These are phyloP conservation scores for Zosterops lateralis DNA, from an alignment of 2,113 vertebrate genomes.

Conservation along the genomic window DNA sequence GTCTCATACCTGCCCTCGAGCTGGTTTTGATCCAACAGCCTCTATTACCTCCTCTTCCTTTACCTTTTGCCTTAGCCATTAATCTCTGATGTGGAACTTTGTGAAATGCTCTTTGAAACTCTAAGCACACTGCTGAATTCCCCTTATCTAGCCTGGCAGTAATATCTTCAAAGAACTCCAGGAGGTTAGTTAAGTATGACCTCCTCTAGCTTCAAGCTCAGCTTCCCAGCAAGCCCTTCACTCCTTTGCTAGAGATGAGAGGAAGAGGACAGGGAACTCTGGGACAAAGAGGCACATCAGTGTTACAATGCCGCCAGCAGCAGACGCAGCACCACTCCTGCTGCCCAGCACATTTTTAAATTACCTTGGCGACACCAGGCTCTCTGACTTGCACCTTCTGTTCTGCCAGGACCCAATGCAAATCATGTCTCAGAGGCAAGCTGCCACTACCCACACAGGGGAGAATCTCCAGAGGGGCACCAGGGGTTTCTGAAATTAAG, in stretches of 20 bases:
- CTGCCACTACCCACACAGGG: background rate
- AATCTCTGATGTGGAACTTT: conserved; percentile 65
- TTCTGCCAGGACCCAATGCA: background rate
- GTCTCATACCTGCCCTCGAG: conserved; percentile 51
- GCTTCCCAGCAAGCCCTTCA: conserved; percentile 66
- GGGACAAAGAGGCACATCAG: conserved; percentile 22
- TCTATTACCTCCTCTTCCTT: conserved; percentile 65
- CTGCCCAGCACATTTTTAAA: conserved; percentile 32
- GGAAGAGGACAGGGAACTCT: conserved; percentile 9
- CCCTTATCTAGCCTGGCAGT: conserved; percentile 68
- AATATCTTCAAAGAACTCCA: conserved; percentile 72
- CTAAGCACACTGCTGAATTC: conserved; percentile 53
- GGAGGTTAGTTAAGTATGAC: conserved; percentile 72
- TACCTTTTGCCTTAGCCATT: conserved; percentile 64
- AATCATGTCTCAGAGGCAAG: background rate
- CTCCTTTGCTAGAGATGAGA: conserved; percentile 38
- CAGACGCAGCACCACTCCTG: background rate
- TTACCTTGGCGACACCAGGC: background rate
- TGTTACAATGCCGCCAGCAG: background rate
- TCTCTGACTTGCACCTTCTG: background rate
- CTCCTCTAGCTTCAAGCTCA: conserved; percentile 66
- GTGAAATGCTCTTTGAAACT: conserved; percentile 69
- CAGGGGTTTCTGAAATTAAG: background rate
- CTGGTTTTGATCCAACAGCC: conserved; percentile 51
- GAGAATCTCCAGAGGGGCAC: background rate